These are phyloP conservation scores for Lysiphlebus fabarum DNA, from an alignment of 1,140 invertebrate genomes.

Conservation along the genomic window DNA sequence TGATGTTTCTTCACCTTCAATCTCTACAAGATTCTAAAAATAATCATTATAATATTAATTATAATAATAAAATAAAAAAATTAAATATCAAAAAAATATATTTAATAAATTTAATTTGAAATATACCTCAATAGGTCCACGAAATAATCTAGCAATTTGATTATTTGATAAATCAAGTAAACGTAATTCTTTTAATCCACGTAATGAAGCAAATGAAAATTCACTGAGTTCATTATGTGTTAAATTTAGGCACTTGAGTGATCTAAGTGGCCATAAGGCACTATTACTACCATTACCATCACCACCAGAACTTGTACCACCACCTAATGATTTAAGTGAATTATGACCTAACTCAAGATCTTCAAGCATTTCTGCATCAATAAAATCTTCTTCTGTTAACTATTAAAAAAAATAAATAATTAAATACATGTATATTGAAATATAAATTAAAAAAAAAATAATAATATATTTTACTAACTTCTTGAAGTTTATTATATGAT, in stretches of 20 bases:
- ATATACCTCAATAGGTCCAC: slow-evolving; percentile 64
- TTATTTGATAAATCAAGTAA: slow-evolving; percentile 74
- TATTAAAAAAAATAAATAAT: slow-evolving; percentile 41
- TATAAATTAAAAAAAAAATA: not conserved
- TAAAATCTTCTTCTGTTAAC: slow-evolving; percentile 73
- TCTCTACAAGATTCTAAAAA: slow-evolving; percentile 68
- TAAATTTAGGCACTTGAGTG: slow-evolving; percentile 67
- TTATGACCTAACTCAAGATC: slow-evolving; percentile 69
- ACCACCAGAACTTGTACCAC: slow-evolving; percentile 31
- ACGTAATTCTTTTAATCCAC: slow-evolving; percentile 64
- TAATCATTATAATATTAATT: slow-evolving; percentile 2
- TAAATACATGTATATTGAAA: slow-evolving; percentile 13
- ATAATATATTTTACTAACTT: slow-evolving; percentile 52
- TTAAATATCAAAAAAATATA: slow-evolving; percentile 3
- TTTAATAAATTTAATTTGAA: slow-evolving; percentile 4
- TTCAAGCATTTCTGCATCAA: slow-evolving; percentile 63
- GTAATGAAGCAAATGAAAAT: slow-evolving; percentile 74
- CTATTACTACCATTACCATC: slow-evolving; percentile 57
- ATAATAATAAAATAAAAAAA: slow-evolving; percentile 1
- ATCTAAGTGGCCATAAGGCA: slow-evolving; percentile 67
- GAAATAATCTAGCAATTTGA: slow-evolving; percentile 64
- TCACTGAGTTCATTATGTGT: slow-evolving; percentile 71
- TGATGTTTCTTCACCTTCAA: slow-evolving; percentile 55
- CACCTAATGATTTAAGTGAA: slow-evolving; percentile 60
- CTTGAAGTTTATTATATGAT: slow-evolving; percentile 70